Evolutionary conservation across 2,888 invertebrate genomes (phyloP).

Genomic region (Drosophila gaucha): DNA sequence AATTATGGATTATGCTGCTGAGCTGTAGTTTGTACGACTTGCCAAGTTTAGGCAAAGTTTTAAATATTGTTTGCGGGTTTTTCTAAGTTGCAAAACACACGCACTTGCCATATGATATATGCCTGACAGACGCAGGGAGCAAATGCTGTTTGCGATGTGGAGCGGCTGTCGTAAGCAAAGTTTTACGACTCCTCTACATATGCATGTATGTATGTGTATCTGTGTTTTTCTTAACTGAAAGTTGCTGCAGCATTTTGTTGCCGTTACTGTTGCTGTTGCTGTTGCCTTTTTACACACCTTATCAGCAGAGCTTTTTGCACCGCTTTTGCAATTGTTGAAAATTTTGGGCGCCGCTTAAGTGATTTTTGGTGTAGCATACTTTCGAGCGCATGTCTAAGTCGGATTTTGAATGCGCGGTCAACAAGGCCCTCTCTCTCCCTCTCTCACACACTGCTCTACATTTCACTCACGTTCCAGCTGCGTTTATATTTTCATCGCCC

Average conservation of each 20-base stretch:
- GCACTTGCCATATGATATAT: conserved; percentile 15
- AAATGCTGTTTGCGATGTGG: no score
- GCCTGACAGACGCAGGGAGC: conserved; percentile 7
- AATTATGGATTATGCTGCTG: conserved; percentile 1
- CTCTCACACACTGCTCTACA: neutral
- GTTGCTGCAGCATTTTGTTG: conserved; percentile 50
- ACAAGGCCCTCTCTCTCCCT: conserved; percentile 1
- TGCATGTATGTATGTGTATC: conserved; percentile 24
- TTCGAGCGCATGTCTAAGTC: conserved; percentile 39
- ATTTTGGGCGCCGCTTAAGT: conserved; percentile 64
- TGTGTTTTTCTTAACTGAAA: conserved; percentile 62
- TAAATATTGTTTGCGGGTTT: conserved; percentile 9
- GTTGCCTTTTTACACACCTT: conserved; percentile 28
- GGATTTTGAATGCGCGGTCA: conserved; percentile 30
- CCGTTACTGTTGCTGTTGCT: conserved; percentile 24
- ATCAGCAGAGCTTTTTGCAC: conserved; percentile 44
- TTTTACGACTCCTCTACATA: conserved; percentile 38
- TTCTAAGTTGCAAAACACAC: conserved; percentile 3
- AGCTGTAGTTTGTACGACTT: neutral
- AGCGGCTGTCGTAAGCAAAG: conserved; percentile 43
- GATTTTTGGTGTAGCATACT: conserved; percentile 72
- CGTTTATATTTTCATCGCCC: neutral
- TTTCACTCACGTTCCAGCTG: neutral
- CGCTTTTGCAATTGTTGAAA: conserved; percentile 57
- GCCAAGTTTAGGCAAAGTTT: neutral